Conservation (phyloP, 1,140 invertebrate genomes). For the Atta cephalotes region DNA sequence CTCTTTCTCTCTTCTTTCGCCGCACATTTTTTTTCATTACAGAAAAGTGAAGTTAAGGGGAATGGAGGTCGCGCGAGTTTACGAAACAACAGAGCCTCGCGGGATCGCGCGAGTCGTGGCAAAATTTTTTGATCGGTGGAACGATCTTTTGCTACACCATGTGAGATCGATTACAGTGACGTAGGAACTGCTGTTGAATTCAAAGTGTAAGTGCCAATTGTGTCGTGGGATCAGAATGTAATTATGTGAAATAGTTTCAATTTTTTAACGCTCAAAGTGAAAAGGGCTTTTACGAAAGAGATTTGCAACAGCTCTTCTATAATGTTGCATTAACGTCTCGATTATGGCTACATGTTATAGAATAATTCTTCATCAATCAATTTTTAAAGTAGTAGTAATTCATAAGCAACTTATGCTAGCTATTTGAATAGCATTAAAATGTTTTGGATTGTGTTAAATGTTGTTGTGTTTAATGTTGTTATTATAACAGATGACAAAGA, state of each 20-base stretch:
- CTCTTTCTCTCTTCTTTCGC: conserved; percentile 1
- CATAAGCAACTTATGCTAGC: neutral
- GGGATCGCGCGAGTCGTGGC: conserved; percentile 48
- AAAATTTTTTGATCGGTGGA: conserved; percentile 18
- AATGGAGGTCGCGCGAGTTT: conserved; percentile 26
- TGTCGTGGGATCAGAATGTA: neutral
- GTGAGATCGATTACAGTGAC: conserved; percentile 44
- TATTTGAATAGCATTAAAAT: neutral
- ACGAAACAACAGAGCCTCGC: conserved; percentile 54
- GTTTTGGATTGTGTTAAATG: neutral
- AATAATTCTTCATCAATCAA: neutral
- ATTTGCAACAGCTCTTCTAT: neutral
- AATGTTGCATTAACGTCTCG: neutral
- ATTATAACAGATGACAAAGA: neutral
- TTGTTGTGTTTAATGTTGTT: neutral
- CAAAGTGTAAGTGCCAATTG: conserved; percentile 13
- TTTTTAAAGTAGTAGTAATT: neutral
- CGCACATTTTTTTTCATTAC: conserved; percentile 32
- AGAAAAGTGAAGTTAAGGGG: neutral
- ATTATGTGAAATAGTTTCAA: neutral
- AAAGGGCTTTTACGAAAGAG: neutral
- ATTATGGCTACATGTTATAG: neutral
- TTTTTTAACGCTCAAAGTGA: neutral
- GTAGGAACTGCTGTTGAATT: conserved; percentile 59
- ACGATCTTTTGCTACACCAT: conserved; percentile 50